Conservation (phyloP, 2,797 vertebrate species). For the Nyctalus aviator region DNA sequence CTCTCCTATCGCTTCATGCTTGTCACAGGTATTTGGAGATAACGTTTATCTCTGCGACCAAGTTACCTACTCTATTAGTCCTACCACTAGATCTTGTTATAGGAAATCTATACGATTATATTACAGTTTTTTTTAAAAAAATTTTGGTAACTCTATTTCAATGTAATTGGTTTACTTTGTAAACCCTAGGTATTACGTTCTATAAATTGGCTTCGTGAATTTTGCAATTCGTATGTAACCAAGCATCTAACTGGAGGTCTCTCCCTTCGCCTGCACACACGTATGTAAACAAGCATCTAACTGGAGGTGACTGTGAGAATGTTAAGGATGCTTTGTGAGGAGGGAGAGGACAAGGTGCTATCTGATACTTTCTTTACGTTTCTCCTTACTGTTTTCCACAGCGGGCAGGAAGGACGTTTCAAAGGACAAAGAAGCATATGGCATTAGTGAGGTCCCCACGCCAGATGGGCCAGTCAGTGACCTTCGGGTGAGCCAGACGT, state of each 20-base stretch:
- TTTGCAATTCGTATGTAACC: background rate
- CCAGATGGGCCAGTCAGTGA: rapidly evolving
- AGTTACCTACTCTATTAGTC: background rate
- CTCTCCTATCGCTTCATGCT: too few species aligned
- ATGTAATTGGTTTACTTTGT: background rate
- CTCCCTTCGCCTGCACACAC: too few species aligned
- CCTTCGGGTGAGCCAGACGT: background rate
- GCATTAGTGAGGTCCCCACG: rapidly evolving
- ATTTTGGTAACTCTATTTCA: background rate
- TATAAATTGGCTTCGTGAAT: background rate
- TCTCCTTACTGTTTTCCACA: background rate
- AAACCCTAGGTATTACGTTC: background rate
- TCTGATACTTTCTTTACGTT: background rate
- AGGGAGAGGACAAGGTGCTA: background rate
- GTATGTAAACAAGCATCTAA: background rate
- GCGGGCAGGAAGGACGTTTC: background rate
- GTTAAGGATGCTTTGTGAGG: background rate
- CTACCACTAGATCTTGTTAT: background rate
- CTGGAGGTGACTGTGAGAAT: background rate
- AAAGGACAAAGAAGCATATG: background rate
- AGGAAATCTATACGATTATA: background rate
- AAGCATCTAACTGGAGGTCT: background rate
- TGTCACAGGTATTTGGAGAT: background rate
- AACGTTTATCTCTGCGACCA: too few species aligned
- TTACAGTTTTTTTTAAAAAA: background rate